Evolutionary conservation across 2,797 vertebrate species (phyloP).

Genomic region (Typhlichthys eigenmanni): DNA sequence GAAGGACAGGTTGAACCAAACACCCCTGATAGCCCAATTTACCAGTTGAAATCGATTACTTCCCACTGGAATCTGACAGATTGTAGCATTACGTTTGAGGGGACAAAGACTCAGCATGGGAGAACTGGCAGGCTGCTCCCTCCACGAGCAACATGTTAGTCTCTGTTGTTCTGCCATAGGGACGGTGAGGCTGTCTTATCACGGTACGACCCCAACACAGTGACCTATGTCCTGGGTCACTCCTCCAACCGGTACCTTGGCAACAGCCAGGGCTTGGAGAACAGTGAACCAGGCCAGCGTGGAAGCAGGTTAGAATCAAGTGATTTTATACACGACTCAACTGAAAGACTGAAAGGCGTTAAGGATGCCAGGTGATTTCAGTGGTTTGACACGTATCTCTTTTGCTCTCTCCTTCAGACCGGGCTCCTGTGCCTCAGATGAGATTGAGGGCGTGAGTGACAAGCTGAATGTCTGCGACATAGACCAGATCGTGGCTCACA

Average conservation of each 20-base stretch:
- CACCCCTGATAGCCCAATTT: no score
- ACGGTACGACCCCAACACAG: conserved; percentile 75
- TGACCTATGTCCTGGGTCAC: conserved; percentile 77
- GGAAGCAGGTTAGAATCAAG: conserved; percentile 63
- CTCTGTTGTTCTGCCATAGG: conserved; percentile 56
- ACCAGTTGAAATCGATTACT: no score
- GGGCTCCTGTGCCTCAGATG: conserved; percentile 60
- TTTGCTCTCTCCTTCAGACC: conserved; percentile 44
- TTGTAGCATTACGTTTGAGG: no score
- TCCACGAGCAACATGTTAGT: conserved; percentile 6
- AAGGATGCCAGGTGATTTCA: no score
- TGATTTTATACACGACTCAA: no score
- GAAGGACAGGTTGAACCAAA: no score
- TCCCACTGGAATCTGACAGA: no score
- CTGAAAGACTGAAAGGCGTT: no score
- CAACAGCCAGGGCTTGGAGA: conserved; percentile 11
- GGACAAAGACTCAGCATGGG: no score
- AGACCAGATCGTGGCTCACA: conserved; percentile 73
- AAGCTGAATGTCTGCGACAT: conserved; percentile 78
- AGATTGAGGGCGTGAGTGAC: conserved; percentile 72
- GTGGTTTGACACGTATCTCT: no score
- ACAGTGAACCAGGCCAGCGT: conserved; percentile 16
- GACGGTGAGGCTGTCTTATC: conserved; percentile 67
- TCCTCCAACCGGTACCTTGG: conserved; percentile 25
- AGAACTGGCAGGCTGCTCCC: background rate